These are phyloP conservation scores for Xanthia togata DNA, from an alignment of 2,888 invertebrate genomes.

Conservation along the genomic window DNA sequence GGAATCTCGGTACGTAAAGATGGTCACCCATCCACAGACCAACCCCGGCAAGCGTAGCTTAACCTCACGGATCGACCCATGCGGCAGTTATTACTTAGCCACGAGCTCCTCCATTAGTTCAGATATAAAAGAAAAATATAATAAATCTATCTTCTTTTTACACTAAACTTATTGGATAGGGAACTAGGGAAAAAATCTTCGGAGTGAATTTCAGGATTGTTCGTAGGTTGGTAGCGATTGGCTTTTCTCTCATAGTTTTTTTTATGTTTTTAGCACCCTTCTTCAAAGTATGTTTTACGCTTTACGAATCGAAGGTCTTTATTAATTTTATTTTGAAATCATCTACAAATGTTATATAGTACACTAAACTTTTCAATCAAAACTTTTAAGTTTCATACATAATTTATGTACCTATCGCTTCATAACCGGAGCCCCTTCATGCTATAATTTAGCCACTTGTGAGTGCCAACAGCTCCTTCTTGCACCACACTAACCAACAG, in stretches of 20 bases:
- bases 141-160: neutral
- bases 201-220: neutral
- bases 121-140: neutral
- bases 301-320: no score
- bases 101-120: no score
- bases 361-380: neutral
- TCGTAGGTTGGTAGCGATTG: no score
- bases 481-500: conserved; percentile 37
- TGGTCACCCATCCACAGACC: no score
- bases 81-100: no score
- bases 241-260: no score
- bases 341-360: no score
- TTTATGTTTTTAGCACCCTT: neutral
- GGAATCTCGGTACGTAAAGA: no score
- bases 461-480: conserved; percentile 18
- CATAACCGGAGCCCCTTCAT: conserved; percentile 1
- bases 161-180: neutral
- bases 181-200: neutral
- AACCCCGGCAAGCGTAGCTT: no score
- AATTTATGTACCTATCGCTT: conserved; percentile 41
- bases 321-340: no score
- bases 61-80: no score
- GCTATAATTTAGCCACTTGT: conserved; percentile 6
- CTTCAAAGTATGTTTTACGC: no score
- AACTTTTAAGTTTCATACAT: neutral